Conservation (phyloP, 2,888 invertebrate species). For the Fabriciana adippe region DNA sequence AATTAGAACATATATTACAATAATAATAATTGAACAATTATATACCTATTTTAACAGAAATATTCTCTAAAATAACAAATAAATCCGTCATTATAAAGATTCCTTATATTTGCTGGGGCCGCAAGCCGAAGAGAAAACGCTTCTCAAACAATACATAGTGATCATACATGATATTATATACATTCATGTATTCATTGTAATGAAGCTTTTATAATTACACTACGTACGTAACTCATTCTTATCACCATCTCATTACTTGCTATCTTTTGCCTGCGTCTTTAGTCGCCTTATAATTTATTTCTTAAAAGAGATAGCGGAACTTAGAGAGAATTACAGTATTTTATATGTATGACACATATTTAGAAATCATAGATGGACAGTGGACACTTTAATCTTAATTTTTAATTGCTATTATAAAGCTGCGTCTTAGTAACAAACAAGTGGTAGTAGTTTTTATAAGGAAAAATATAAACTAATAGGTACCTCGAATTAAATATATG, state of each 20-base stretch:
- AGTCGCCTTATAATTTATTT: too few relatives aligned
- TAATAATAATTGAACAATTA: not conserved
- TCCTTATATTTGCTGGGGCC: constrained; percentile 1
- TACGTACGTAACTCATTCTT: too few relatives aligned
- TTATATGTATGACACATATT: too few relatives aligned
- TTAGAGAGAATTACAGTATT: too few relatives aligned
- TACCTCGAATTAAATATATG: not conserved
- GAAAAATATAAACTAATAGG: not conserved
- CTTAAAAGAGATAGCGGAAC: too few relatives aligned
- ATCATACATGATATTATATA: not conserved
- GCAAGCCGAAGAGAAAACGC: not conserved
- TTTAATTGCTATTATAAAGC: not conserved
- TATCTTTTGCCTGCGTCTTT: too few relatives aligned
- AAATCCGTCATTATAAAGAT: too few relatives aligned
- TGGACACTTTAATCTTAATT: not conserved
- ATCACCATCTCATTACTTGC: too few relatives aligned
- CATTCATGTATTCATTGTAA: not conserved
- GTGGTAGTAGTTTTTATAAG: not conserved
- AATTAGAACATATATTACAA: not conserved
- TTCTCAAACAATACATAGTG: constrained; percentile 19
- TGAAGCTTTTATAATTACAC: constrained; percentile 7
- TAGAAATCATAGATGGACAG: too few relatives aligned
- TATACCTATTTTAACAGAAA: not conserved
- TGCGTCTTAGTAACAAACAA: not conserved
- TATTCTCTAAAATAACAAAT: too few relatives aligned